Evolutionary conservation across 1,140 invertebrate genomes (phyloP), one percentile per base, ranked within the genome.

Genomic region (Meteorus sp.): DNA sequence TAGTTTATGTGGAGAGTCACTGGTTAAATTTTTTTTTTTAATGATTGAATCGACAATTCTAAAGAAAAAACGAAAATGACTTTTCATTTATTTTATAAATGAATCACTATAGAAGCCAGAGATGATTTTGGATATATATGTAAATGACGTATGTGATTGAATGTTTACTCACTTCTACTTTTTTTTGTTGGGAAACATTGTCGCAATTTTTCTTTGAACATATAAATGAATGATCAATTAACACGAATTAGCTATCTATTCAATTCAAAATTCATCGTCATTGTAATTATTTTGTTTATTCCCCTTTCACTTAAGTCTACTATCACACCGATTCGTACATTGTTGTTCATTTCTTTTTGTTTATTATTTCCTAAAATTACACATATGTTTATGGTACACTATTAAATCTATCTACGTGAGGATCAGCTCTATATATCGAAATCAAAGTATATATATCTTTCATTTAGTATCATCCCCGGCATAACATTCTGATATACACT

Each of bases 241-340:
- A 48, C n/a, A 51, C 2, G 35, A 33, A 37, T 52, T 52, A 52
- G 41, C 25, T 56, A 45, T 33, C 27, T 47, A 72, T 68, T 70
- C 70, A 7, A 7, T 33, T 33, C 29, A 33, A 7, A 33, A 7
- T 7, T 33, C 35, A 70, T 71, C 71, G 47, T 52, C 67, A 33
- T 33, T 72, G 69, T 60, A 66, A 73, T 74, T 48, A 45, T 44
- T 67, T 61, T 41, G 7, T 41, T 41, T 41, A 11, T 41, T 41
- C 23, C 15, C 25, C 19, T 17, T 50, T 50, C 29, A 44, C 76
- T 76, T 79, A 79, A 70, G 68, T 57, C 75, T 79, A 78, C 73
- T 79, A 79, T 79, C 77, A 79, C 77, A 79, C 77, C 77, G 47
- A 79, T 79, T 77, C 77, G 76, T 77, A 79, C 76, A 77, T 71